These are phyloP conservation scores for Lydus trimaculatus DNA, from an alignment of 2,888 invertebrate genomes.

Conservation along the genomic window DNA sequence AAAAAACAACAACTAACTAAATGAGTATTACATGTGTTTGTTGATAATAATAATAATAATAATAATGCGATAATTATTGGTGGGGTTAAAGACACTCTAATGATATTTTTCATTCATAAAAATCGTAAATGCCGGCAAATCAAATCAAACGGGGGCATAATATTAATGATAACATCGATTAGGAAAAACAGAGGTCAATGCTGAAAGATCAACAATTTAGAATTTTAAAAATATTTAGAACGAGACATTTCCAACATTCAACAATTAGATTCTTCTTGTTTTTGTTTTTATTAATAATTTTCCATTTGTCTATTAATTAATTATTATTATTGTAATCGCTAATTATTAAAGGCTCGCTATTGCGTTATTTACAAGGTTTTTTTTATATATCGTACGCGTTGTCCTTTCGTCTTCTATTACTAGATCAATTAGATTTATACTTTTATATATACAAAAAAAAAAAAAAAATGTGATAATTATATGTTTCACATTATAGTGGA, in stretches of 20 bases:
- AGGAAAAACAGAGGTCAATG: slow-evolving; percentile 2
- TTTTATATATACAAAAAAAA: too few species aligned
- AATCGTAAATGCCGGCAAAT: background rate
- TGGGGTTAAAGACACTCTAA: slow-evolving; percentile 5
- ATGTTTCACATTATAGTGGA: background rate
- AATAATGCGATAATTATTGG: slow-evolving; percentile 1
- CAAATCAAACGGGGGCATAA: background rate
- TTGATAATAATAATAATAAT: background rate
- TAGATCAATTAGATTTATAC: slow-evolving; percentile 5
- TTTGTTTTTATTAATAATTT: background rate
- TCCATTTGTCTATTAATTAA: background rate
- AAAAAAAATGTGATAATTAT: background rate
- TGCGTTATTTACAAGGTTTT: background rate
- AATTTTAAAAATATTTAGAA: background rate
- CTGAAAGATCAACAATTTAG: slow-evolving; percentile 3
- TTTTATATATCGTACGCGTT: background rate
- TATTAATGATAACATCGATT: slow-evolving; percentile 6
- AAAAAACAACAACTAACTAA: background rate
- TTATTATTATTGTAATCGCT: background rate
- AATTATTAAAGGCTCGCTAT: background rate
- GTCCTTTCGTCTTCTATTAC: slow-evolving; percentile 1
- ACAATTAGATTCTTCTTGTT: background rate
- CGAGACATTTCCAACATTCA: background rate
- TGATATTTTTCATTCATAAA: slow-evolving; percentile 10
- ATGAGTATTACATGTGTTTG: background rate